Base-by-base conservation (phyloP, 2,797 vertebrate genomes). In the Catharus ustulatus region DNA sequence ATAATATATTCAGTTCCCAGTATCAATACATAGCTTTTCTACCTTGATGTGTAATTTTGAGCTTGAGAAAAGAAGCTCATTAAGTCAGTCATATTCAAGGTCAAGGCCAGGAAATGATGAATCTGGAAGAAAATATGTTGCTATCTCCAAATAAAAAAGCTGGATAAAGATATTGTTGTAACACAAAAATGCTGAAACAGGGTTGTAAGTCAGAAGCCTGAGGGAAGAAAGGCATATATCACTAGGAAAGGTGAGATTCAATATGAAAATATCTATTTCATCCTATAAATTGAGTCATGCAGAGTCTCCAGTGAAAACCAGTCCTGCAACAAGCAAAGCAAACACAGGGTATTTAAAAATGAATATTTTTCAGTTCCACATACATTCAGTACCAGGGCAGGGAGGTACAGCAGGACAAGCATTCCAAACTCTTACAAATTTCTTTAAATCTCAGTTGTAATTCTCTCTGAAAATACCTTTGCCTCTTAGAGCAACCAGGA, bases 1-100 rank as follows among this genome's bases (percentile, higher is more conserved):
- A 76, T 94, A 96, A 97, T 90, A 88, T 96, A 98, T 97, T 97
- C 97, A 87, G 51, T 74, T 96, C 86, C 89, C 92, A 96, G 89
- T 88, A 95, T 67, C 88, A 96, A 83, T 93, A 87, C 83, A 87
- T 27, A 92, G 84, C 43, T 89, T 42, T 84, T 97, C 91, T 93
- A 92, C 57, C 86, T 61, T 87, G 55, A 96, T 78, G 49, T 94
- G 95, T 94, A 95, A 97, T 96, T 97, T 94, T 92, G 67, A 81
- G 91, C 74, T 94, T 15, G 58, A 96, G 64, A 26, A 97, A 80
- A 91, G 87, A 95, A 83, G 63, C 46, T 97, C 89, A 87, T 92
- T 92, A 96, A 97, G 95, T 96, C 88, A 97, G 92, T 82, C 72
- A 74, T 51, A 93, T 84, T 96, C 93, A 97, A 97, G 91, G 88